A percentile compares a stretch with the other conserved stretches of the same genome.
Evolutionary conservation across 2,888 invertebrate genomes (phyloP).

Genomic region (Hermaeophaga mercurialis): DNA sequence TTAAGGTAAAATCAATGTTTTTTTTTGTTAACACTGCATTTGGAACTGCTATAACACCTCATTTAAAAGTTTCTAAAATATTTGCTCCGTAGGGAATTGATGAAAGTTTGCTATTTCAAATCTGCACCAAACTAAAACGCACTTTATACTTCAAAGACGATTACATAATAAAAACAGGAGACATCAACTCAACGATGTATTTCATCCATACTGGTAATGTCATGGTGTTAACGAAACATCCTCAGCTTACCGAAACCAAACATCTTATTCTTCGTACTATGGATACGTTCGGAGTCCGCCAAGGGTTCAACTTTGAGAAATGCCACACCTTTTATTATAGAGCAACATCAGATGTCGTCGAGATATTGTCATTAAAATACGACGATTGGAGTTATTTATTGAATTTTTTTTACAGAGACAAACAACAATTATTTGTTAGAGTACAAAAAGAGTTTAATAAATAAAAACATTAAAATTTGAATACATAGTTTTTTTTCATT

Average conservation of each 20-base stretch:
- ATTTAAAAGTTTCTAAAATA: no score
- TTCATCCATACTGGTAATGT: slow-evolving; percentile 65
- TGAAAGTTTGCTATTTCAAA: slow-evolving; percentile 60
- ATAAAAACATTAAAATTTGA: background rate
- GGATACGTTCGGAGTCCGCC: slow-evolving; percentile 64
- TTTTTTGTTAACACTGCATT: no score
- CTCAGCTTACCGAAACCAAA: slow-evolving; percentile 58
- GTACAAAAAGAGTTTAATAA: slow-evolving; percentile 31
- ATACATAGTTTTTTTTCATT: no score
- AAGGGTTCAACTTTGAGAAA: slow-evolving; percentile 62
- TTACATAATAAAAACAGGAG: slow-evolving; percentile 63
- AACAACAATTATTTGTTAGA: slow-evolving; percentile 44
- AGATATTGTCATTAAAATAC: slow-evolving; percentile 60
- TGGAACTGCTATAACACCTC: no score
- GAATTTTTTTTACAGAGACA: slow-evolving; percentile 46
- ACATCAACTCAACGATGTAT: slow-evolving; percentile 63
- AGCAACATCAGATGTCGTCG: slow-evolving; percentile 59
- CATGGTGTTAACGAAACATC: slow-evolving; percentile 62
- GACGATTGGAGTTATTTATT: slow-evolving; percentile 62
- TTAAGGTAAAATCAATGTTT: slow-evolving; percentile 41
- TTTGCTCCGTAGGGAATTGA: slow-evolving; percentile 53
- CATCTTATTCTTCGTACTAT: slow-evolving; percentile 61
- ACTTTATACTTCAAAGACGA: slow-evolving; percentile 63
- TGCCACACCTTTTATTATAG: slow-evolving; percentile 63
- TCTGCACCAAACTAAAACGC: slow-evolving; percentile 60